phyloP scores from a whole-genome alignment of 1,140 invertebrate species.

The Hermatobates lingyangjiaoensis region DNA sequence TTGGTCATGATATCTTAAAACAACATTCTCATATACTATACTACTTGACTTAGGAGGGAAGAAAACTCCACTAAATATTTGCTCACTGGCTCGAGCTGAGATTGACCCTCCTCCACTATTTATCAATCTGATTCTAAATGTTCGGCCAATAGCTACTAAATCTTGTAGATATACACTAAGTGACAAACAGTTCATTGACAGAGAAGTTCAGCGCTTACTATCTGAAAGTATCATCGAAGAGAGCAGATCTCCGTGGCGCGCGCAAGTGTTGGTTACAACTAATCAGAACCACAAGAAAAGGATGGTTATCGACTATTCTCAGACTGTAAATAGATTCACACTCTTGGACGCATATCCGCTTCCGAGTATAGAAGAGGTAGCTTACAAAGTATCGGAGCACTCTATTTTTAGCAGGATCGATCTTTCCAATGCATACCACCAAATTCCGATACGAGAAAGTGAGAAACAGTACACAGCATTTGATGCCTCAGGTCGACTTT shows the following conservation, averaged over 20 bases:
- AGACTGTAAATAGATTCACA: not conserved
- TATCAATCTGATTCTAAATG: not conserved
- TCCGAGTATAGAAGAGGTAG: not conserved
- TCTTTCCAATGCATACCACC: not conserved
- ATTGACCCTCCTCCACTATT: constrained; percentile 5
- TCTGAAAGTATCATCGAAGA: constrained; percentile 3
- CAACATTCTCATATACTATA: no score
- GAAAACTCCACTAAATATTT: constrained; percentile 2
- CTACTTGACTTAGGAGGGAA: not conserved
- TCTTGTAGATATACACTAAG: not conserved
- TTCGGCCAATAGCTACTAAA: constrained; percentile 3
- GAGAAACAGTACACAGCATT: not conserved
- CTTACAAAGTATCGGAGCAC: no score
- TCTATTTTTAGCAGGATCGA: not conserved
- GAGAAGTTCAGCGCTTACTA: constrained; percentile 1
- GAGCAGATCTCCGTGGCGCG: constrained; percentile 2
- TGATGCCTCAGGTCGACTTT: constrained; percentile 1
- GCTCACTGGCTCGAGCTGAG: constrained; percentile 2
- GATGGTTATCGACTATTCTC: no score
- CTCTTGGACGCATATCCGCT: not conserved
- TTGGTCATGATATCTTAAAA: constrained; percentile 4
- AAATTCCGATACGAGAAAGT: not conserved
- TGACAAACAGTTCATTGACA: constrained; percentile 3
- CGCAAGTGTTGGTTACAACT: constrained; percentile 6
- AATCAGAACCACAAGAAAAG: constrained; percentile 6